Conservation (phyloP, 2,888 invertebrate genomes). For the Drosophila recens region DNA sequence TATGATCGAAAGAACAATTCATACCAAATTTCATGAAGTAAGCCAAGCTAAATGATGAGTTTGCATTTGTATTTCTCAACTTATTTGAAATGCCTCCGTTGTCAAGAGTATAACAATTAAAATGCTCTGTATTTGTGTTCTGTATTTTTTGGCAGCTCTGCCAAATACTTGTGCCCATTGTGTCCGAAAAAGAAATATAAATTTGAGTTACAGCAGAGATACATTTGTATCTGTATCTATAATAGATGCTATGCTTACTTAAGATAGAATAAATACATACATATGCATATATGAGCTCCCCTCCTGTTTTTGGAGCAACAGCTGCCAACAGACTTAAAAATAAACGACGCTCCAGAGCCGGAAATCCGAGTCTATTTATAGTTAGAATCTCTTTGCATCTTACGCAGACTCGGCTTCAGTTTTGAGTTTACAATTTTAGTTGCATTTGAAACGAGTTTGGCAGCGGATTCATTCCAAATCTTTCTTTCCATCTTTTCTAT, state of each 20-base stretch:
- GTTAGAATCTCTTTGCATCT: conserved; percentile 9
- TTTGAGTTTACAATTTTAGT: conserved; percentile 25
- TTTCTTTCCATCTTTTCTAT: neutral
- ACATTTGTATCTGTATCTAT: conserved; percentile 5
- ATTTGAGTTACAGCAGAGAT: conserved; percentile 28
- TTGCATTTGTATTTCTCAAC: too few relatives aligned
- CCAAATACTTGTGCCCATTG: conserved; percentile 53
- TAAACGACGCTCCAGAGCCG: conserved; percentile 40
- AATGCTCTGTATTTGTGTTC: conserved; percentile 3
- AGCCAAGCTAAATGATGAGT: neutral
- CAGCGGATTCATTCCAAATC: conserved; percentile 8
- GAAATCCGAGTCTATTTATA: conserved; percentile 46
- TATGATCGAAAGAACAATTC: neutral
- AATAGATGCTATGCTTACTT: neutral
- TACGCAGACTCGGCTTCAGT: conserved; percentile 23
- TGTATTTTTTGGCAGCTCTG: conserved; percentile 47
- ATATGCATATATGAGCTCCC: conserved; percentile 14
- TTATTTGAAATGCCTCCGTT: neutral
- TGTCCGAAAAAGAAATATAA: conserved; percentile 30
- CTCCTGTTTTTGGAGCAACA: conserved; percentile 6
- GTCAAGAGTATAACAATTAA: neutral
- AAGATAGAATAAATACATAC: neutral
- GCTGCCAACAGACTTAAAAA: conserved; percentile 33
- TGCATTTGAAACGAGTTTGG: conserved; percentile 46
- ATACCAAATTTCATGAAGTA: neutral